phyloP scores from a whole-genome alignment of 2,888 invertebrate genomes.

The Papilio demoleus region DNA sequence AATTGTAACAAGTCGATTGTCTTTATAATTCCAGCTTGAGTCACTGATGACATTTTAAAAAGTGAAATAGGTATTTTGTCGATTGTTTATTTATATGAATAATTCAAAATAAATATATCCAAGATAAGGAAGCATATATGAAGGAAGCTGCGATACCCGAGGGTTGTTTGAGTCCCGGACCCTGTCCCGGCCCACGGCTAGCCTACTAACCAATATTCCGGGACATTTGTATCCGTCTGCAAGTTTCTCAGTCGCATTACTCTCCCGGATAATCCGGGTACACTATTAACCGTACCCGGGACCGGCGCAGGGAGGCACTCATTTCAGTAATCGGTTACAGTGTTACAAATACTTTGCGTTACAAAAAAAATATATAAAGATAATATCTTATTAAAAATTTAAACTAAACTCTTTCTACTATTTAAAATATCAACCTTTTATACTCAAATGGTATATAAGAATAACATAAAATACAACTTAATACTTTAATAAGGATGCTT shows the following conservation, averaged over 20 bases:
- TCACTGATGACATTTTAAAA: too few species aligned
- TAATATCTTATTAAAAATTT: too few species aligned
- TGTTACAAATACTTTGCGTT: neutral
- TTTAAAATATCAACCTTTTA: too few species aligned
- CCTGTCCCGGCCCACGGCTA: constrained; percentile 6
- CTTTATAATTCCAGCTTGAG: too few species aligned
- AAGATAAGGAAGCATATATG: neutral
- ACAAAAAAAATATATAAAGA: too few species aligned
- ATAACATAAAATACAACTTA: too few species aligned
- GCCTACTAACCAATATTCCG: constrained; percentile 59
- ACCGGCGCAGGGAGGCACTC: constrained; percentile 45
- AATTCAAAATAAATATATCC: neutral
- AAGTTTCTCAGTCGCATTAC: constrained; percentile 53
- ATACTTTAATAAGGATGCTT: too few species aligned
- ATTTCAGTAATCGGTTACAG: constrained; percentile 10
- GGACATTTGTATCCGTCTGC: constrained; percentile 61
- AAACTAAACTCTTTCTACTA: too few species aligned
- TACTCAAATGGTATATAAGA: too few species aligned
- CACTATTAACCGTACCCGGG: constrained; percentile 62
- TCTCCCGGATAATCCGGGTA: constrained; percentile 59
- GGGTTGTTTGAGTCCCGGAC: constrained; percentile 28
- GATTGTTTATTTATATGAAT: neutral
- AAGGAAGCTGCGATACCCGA: neutral
- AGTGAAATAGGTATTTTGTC: too few species aligned
- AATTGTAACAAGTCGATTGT: too few species aligned